Conservation (phyloP, 2,888 invertebrate genomes). For the Chloroclysta siterata region DNA sequence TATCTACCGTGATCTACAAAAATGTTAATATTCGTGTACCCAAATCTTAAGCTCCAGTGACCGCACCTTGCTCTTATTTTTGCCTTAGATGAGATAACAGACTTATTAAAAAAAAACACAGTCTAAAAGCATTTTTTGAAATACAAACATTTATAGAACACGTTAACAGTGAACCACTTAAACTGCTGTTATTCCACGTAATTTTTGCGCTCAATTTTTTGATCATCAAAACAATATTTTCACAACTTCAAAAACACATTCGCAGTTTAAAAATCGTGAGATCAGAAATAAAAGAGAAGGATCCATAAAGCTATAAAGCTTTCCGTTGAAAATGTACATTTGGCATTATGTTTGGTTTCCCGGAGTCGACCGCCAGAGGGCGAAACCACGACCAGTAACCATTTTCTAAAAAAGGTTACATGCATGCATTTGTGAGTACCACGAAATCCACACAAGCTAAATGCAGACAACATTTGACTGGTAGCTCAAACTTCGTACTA, state of each 20-base stretch:
- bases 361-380: conserved; percentile 36
- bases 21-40: no score
- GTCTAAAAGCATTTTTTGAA: no score
- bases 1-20: no score
- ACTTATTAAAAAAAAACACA: no score
- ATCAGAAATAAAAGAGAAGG: conserved; percentile 39
- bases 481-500: not conserved
- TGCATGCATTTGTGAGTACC: conserved; percentile 6
- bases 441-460: conserved; percentile 8
- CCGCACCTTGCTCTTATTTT: no score
- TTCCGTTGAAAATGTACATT: conserved; percentile 49
- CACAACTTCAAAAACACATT: conserved; percentile 18
- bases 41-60: no score
- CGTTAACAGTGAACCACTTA: not conserved
- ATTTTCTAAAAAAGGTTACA: conserved; percentile 25
- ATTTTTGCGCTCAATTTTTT: not conserved
- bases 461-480: not conserved
- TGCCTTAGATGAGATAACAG: no score
- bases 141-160: not conserved
- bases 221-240: conserved; percentile 12
- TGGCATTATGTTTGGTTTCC: conserved; percentile 52
- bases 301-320: conserved; percentile 43
- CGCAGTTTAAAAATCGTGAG: conserved; percentile 20
- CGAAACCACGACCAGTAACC: conserved; percentile 24
- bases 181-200: conserved; percentile 2